Evolutionary conservation across 2,888 invertebrate genomes (phyloP).

Genomic region (Macropis europaea): DNA sequence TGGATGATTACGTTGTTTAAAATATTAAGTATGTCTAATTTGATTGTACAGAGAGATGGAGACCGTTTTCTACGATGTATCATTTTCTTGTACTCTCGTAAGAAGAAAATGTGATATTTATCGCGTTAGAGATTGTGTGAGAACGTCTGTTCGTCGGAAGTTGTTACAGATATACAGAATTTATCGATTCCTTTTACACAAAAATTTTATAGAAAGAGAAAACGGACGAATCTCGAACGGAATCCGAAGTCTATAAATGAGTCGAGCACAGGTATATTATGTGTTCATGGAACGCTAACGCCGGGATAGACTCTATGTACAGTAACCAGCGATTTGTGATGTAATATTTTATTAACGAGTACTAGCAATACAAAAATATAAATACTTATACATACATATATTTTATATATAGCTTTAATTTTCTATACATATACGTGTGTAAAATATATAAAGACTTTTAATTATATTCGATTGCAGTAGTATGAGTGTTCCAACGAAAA

Average conservation of each 20-base stretch:
- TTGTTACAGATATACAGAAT: not conserved
- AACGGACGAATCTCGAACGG: too few species aligned
- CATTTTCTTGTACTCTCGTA: not conserved
- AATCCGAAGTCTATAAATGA: too few species aligned
- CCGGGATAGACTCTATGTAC: not conserved
- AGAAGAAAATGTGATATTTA: slow-evolving; percentile 17
- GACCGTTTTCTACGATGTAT: not conserved
- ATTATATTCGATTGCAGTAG: slow-evolving; percentile 3
- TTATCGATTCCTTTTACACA: not conserved
- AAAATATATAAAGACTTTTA: slow-evolving; percentile 14
- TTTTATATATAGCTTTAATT: slow-evolving; percentile 40
- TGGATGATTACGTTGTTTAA: not conserved
- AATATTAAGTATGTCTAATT: not conserved
- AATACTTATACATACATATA: slow-evolving; percentile 47
- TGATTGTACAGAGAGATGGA: not conserved
- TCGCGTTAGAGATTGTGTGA: not conserved
- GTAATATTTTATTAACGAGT: slow-evolving; percentile 54
- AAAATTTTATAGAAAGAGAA: not conserved
- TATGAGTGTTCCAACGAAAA: not conserved
- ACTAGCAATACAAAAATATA: slow-evolving; percentile 61
- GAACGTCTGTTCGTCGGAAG: too few species aligned
- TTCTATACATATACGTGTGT: slow-evolving; percentile 11
- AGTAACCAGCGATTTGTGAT: slow-evolving; percentile 13
- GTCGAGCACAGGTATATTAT: too few species aligned
- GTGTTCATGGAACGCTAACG: too few species aligned